Conservation (phyloP, 2,797 vertebrate species). For the Macrochelys suwanniensis region DNA sequence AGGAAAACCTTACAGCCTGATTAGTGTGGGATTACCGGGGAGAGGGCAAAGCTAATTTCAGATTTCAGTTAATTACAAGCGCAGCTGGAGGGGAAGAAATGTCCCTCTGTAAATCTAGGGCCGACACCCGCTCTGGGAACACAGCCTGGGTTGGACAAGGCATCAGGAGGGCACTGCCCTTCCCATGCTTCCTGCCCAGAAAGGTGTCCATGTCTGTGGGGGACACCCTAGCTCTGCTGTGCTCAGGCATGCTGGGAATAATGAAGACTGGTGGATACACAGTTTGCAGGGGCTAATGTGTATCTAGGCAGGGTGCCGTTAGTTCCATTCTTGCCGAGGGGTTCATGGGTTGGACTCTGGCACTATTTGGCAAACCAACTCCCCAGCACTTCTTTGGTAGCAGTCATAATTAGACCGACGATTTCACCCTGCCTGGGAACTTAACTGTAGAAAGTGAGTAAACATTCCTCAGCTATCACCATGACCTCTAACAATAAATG, state of each 20-base stretch:
- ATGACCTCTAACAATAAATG: too few species aligned
- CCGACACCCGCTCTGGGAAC: rapidly evolving
- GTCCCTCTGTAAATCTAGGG: not conserved
- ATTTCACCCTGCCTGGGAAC: too few species aligned
- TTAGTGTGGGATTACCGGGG: constrained; percentile 64
- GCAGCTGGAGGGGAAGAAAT: constrained; percentile 11
- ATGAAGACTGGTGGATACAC: not conserved
- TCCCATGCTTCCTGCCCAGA: not conserved
- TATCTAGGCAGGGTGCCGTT: not conserved
- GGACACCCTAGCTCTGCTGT: too few species aligned
- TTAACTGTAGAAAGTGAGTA: too few species aligned
- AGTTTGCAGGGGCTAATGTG: not conserved
- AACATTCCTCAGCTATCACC: too few species aligned
- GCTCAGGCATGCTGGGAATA: not conserved
- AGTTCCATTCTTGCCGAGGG: too few species aligned
- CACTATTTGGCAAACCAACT: too few species aligned
- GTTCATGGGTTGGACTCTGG: too few species aligned
- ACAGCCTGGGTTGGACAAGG: not conserved
- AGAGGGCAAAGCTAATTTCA: constrained; percentile 55
- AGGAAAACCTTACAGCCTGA: constrained; percentile 20
- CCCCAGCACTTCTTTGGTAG: too few species aligned
- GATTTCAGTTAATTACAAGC: constrained; percentile 64
- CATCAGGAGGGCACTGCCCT: not conserved
- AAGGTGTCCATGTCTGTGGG: not conserved
- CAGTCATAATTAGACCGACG: too few species aligned